Evolutionary conservation across 2,113 vertebrate species (phyloP).

Genomic region (Triplophysa rosa): DNA sequence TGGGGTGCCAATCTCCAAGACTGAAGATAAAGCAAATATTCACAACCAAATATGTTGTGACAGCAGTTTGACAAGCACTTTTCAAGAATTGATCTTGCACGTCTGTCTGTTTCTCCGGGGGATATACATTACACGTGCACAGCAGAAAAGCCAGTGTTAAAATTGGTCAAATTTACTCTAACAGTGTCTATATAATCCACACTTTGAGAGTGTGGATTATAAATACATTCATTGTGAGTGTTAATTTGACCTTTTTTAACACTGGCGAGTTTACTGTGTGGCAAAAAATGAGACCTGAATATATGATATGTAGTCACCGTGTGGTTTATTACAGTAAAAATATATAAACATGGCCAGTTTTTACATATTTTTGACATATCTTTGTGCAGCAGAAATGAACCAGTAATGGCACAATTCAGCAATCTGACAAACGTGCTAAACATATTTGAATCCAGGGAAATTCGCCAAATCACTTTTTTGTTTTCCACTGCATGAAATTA

Average conservation of each 20-base stretch:
- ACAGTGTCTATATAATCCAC: too few relatives aligned
- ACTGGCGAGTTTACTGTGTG: too few relatives aligned
- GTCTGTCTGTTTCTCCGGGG: slow-evolving; percentile 15
- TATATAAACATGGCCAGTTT: neutral
- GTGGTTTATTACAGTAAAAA: slow-evolving; percentile 2
- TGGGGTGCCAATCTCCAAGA: slow-evolving; percentile 21
- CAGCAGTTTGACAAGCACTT: slow-evolving; percentile 31
- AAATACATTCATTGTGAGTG: too few relatives aligned
- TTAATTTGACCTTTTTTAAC: too few relatives aligned
- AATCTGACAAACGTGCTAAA: too few relatives aligned
- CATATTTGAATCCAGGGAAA: neutral
- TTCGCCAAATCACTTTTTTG: neutral
- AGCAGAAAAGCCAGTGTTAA: too few relatives aligned
- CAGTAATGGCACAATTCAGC: too few relatives aligned
- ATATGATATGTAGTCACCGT: slow-evolving; percentile 1
- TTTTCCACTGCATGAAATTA: neutral
- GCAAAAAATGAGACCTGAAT: slow-evolving; percentile 6
- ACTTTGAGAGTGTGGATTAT: too few relatives aligned
- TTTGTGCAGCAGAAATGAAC: too few relatives aligned
- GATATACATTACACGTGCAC: neutral
- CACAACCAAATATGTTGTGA: slow-evolving; percentile 29
- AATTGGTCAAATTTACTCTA: too few relatives aligned
- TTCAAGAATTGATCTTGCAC: slow-evolving; percentile 20
- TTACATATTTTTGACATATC: too few relatives aligned
- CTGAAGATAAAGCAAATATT: slow-evolving; percentile 44